Evolutionary conservation across 2,797 vertebrate species (phyloP), one percentile per base, ranked within the genome.

Genomic region (Mormyrus hasselquistii): DNA sequence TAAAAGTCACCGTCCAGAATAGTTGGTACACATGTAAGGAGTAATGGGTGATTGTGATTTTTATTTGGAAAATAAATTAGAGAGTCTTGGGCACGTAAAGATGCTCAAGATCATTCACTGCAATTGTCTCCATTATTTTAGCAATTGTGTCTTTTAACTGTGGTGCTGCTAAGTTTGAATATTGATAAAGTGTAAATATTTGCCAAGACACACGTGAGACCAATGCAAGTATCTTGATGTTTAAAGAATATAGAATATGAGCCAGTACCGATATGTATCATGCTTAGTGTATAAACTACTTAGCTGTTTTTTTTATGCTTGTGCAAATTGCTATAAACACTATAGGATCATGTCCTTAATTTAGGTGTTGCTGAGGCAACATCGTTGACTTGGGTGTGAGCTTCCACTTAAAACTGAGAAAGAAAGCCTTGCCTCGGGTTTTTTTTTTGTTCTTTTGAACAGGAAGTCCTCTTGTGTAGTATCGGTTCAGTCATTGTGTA

Each of bases 261-360:
- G 65, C 65, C 34, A 73, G 29, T 73, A 73, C 65, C 4, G 29
- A 73, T 73, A 38, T 73, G 29, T 16, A 16, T 38, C 65, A 73
- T 16, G 12, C 29, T 38, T 79, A 79, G 73, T 79, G 16, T 79
- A 79, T 44, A 47, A 79, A 41, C 38, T 47, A 19, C 38, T 79
- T 9, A 47, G n/a, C 41, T 79, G 5, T 57, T 86, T 86, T 86
- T 86, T 86, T 38, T 38, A 52, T 87, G 41, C 47, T 44, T 57
- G 87, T 88, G 88, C 88, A 83, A 10, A 7, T 49, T 22, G 41
- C 44, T 83, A 44, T 29, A 29, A 29, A n/a, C 16, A 22, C 44
- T 73, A 73, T 73, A 73, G 12, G 65, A 83, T 83, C 41, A 91
- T 92, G 91, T 91, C 90, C 89, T 91, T 87, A 22, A 92, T 82